Conservation (phyloP, 2,113 vertebrate genomes). For the Rhineura floridana region DNA sequence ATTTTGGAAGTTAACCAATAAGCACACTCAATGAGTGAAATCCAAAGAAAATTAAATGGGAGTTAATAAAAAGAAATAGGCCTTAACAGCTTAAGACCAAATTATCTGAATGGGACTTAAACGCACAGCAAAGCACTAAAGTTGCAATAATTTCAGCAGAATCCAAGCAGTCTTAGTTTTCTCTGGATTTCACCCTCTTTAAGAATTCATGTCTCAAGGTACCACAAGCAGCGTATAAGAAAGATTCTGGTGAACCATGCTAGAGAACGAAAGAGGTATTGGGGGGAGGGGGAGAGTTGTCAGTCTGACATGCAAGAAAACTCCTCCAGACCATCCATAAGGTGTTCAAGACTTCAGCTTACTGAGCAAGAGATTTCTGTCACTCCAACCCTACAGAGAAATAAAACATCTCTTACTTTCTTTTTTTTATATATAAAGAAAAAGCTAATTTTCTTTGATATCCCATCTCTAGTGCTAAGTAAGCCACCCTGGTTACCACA, state of each 20-base stretch:
- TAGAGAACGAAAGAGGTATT: background rate
- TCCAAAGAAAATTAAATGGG: background rate
- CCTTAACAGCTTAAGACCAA: background rate
- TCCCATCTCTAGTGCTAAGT: background rate
- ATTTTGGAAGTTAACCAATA: background rate
- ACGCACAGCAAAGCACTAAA: background rate
- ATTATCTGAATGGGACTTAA: background rate
- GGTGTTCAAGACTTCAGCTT: background rate
- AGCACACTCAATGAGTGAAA: background rate
- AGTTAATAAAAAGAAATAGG: background rate
- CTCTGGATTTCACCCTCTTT: background rate
- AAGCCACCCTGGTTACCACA: background rate
- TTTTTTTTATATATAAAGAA: background rate
- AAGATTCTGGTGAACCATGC: background rate
- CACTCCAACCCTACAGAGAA: background rate
- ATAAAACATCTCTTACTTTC: background rate
- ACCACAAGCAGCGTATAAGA: background rate
- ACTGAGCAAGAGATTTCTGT: background rate
- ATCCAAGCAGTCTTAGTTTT: background rate
- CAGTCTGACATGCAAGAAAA: background rate
- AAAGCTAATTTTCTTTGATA: background rate
- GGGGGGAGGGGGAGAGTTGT: background rate
- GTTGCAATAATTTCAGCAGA: background rate
- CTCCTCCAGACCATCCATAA: background rate
- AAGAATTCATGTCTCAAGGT: background rate